phyloP scores from a whole-genome alignment of 2,797 vertebrate genomes.

The Gallinago stenura region DNA sequence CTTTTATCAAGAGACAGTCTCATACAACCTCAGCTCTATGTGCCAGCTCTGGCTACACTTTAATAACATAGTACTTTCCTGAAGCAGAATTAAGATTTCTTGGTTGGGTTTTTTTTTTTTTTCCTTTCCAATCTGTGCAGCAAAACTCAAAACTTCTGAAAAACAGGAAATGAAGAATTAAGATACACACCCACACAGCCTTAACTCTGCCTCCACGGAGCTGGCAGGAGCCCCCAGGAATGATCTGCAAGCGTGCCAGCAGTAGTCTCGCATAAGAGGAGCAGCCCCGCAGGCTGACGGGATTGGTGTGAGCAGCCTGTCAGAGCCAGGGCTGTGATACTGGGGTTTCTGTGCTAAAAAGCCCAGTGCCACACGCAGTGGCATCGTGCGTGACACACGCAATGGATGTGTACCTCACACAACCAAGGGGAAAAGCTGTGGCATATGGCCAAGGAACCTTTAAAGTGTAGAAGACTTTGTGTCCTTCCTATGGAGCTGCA shows the following conservation, averaged over 20 bases:
- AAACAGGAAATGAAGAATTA: conserved; percentile 74
- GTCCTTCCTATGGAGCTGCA: neutral
- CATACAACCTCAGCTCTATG: neutral
- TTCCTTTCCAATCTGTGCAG: conserved; percentile 12
- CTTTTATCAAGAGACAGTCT: neutral
- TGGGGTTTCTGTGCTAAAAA: neutral
- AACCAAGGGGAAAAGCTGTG: neutral
- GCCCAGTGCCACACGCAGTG: neutral
- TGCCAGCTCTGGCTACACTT: conserved; percentile 6
- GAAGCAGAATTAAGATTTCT: conserved; percentile 35
- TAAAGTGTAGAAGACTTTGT: neutral
- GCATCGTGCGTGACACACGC: accelerated
- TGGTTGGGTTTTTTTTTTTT: neutral
- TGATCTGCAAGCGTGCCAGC: neutral
- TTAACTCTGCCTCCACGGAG: conserved; percentile 38
- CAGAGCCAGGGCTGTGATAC: neutral
- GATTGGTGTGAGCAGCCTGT: neutral
- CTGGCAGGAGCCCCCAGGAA: conserved; percentile 61
- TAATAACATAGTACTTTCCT: neutral
- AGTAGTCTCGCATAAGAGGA: neutral
- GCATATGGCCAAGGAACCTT: neutral
- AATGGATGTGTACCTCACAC: neutral
- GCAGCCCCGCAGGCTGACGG: neutral
- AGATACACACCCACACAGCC: conserved; percentile 63
- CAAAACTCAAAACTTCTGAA: conserved; percentile 59